Percentiles rank a stretch among this genome's conserved stretches.
Conservation (phyloP, 37 sponge, comb jelly and placozoan genomes). For the Chondrilla cf. caribensis region DNA sequence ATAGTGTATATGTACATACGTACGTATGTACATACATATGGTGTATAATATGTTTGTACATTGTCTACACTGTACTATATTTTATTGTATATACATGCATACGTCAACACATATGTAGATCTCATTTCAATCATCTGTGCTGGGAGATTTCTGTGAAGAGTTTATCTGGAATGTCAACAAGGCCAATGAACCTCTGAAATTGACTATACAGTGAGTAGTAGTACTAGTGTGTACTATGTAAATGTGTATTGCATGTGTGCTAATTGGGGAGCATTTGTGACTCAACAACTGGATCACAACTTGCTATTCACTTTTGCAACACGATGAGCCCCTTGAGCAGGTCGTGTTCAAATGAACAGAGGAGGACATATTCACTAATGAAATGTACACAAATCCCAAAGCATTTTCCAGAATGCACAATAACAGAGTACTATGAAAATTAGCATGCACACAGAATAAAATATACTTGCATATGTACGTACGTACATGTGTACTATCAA, state of each 20-base stretch:
- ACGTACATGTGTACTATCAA: neutral
- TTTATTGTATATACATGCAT: neutral
- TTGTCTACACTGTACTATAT: neutral
- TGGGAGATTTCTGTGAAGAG: slow-evolving; percentile 87
- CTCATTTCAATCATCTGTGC: slow-evolving; percentile 70
- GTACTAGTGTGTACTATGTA: neutral
- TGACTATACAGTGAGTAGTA: slow-evolving; percentile 56
- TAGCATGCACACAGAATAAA: too few species aligned
- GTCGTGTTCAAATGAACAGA: too few species aligned
- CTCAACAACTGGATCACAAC: neutral
- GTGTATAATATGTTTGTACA: neutral
- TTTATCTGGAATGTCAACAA: slow-evolving; percentile 76
- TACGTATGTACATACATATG: neutral
- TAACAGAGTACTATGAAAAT: too few species aligned
- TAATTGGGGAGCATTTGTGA: neutral
- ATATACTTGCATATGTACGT: too few species aligned
- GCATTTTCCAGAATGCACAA: too few species aligned
- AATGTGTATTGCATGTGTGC: neutral
- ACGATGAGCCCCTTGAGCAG: too few species aligned
- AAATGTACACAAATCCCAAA: too few species aligned
- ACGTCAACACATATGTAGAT: slow-evolving; percentile 41
- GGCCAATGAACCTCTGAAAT: slow-evolving; percentile 56
- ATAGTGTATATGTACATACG: neutral
- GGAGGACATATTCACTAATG: too few species aligned
- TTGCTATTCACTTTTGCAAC: too few species aligned